phyloP scores from a whole-genome alignment of 2,113 vertebrate genomes.

The Poeciliopsis turrubarensis region DNA sequence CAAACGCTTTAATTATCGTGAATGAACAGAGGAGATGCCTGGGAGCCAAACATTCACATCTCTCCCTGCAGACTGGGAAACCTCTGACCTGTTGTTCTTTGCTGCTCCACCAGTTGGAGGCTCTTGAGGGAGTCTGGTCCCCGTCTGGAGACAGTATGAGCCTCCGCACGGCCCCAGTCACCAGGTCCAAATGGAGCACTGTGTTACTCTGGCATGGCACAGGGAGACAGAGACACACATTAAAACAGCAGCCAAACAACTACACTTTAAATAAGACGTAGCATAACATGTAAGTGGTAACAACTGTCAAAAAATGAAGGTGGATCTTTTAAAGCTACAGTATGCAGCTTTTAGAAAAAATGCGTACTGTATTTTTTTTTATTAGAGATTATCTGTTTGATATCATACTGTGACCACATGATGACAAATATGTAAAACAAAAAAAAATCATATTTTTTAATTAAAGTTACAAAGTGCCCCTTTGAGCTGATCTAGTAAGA shows the following conservation, averaged over 20 bases:
- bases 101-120: slow-evolving; percentile 87
- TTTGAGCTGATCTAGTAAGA: no score
- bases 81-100: slow-evolving; percentile 83
- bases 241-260: neutral
- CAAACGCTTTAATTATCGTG: neutral
- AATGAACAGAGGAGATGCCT: neutral
- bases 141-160: slow-evolving; percentile 79
- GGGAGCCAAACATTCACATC: neutral
- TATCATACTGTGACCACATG: no score
- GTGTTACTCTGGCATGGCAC: slow-evolving; percentile 87
- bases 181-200: slow-evolving; percentile 87
- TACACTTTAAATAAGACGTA: neutral
- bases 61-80: neutral
- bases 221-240: slow-evolving; percentile 3
- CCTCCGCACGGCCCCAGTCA: slow-evolving; percentile 80
- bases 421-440: no score
- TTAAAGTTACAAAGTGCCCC: no score
- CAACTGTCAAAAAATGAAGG: no score
- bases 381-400: no score
- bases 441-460: no score
- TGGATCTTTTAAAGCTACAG: no score
- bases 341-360: no score
- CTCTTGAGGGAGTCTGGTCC: slow-evolving; percentile 68
- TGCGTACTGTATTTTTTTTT: no score
- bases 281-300: no score